phyloP scores from a whole-genome alignment of 2,797 vertebrate species.

The Morus bassanus region DNA sequence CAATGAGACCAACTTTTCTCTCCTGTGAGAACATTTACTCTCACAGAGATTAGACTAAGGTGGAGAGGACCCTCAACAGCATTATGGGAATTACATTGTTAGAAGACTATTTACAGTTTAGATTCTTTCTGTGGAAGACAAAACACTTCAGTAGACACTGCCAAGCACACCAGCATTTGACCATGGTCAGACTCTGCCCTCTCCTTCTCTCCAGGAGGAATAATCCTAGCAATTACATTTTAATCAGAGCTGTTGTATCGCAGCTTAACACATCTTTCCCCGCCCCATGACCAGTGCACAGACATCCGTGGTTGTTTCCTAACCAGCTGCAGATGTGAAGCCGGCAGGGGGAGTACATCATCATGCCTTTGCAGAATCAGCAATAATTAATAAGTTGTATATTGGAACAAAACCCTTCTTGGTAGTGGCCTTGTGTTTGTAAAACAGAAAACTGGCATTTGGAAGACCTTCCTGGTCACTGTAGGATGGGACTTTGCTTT shows the following conservation, averaged over 20 bases:
- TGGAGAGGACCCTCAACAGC: neutral
- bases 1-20: neutral
- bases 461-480: neutral
- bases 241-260: neutral
- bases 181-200: too few relatives aligned
- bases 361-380: neutral
- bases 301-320: neutral
- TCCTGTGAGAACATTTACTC: neutral
- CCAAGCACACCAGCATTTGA: neutral
- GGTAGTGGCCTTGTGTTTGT: neutral
- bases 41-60: neutral
- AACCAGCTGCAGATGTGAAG: neutral
- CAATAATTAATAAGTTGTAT: neutral
- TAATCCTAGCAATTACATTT: neutral
- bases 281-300: accelerated
- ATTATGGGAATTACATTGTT: neutral
- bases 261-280: neutral
- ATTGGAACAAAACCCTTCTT: neutral
- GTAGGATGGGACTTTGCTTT: neutral
- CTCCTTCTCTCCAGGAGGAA: neutral
- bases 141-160: neutral
- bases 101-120: neutral
- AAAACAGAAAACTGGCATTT: neutral
- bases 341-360: neutral
- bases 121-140: neutral